phyloP scores from a whole-genome alignment of 2,113 vertebrate species.

The Microtus pennsylvanicus region DNA sequence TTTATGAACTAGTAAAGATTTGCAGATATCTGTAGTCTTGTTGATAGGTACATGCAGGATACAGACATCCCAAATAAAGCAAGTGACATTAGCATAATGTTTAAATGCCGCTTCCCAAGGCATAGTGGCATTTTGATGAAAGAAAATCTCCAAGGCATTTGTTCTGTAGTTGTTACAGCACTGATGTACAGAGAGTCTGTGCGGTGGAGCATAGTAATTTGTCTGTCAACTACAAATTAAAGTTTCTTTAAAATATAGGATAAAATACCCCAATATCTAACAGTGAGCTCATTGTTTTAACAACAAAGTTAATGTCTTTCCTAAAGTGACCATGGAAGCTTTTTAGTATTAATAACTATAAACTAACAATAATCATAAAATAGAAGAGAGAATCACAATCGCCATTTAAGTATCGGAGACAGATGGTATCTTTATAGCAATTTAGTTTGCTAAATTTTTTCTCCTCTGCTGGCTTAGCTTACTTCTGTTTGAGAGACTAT shows the following conservation, averaged over 20 bases:
- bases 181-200: background rate
- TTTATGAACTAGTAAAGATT: background rate
- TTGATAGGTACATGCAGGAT: background rate
- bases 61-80: conserved; percentile 13
- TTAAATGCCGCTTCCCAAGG: background rate
- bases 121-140: background rate
- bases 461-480: background rate
- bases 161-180: background rate
- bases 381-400: background rate
- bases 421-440: background rate
- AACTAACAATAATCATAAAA: conserved; percentile 29
- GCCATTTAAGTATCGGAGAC: background rate
- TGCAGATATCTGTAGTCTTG: background rate
- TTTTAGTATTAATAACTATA: conserved; percentile 28
- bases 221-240: background rate
- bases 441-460: background rate
- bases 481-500: background rate
- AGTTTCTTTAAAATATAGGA: conserved; percentile 22
- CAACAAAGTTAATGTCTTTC: background rate
- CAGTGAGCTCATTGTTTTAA: background rate
- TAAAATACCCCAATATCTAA: background rate
- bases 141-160: background rate
- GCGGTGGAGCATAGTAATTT: background rate
- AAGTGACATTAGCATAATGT: background rate
- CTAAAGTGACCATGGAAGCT: background rate